Evolutionary conservation across 1,140 invertebrate genomes (phyloP).

Genomic region (Panagrolaimus sp.): DNA sequence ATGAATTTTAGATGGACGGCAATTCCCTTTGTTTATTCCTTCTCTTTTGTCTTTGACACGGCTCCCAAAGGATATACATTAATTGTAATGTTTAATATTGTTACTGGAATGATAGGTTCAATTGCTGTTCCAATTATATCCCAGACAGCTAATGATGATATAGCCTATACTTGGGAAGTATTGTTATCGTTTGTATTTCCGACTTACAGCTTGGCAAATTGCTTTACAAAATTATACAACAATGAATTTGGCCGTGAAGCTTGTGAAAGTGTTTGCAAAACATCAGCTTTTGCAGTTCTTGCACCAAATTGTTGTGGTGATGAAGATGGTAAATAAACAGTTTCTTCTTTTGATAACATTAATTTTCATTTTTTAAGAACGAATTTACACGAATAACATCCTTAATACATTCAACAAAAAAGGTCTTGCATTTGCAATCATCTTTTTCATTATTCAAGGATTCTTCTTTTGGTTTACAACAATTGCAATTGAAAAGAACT

Average conservation of each 20-base stretch:
- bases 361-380: not conserved
- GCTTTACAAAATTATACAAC: slow-evolving; percentile 38
- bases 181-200: slow-evolving; percentile 45
- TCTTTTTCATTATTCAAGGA: slow-evolving; percentile 44
- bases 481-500: slow-evolving; percentile 34
- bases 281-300: slow-evolving; percentile 5
- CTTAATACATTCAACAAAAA: slow-evolving; percentile 21
- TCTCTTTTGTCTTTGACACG: slow-evolving; percentile 38
- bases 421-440: slow-evolving; percentile 31
- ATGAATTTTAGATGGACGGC: slow-evolving; percentile 25
- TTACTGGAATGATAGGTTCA: slow-evolving; percentile 45
- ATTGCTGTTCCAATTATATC: slow-evolving; percentile 48
- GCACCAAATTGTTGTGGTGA: slow-evolving; percentile 33
- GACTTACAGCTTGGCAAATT: slow-evolving; percentile 40
- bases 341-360: not conserved
- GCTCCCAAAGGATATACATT: slow-evolving; percentile 50
- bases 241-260: slow-evolving; percentile 38
- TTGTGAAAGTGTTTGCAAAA: slow-evolving; percentile 32
- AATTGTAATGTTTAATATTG: slow-evolving; percentile 49
- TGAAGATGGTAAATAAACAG: not conserved
- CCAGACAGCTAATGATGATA: slow-evolving; percentile 29
- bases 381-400: slow-evolving; percentile 27
- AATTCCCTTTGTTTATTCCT: slow-evolving; percentile 47
- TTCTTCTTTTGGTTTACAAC: slow-evolving; percentile 44
- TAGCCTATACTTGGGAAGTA: slow-evolving; percentile 33